Evolutionary conservation across 2,888 invertebrate genomes (phyloP).

Genomic region (Tinea semifulvella): DNA sequence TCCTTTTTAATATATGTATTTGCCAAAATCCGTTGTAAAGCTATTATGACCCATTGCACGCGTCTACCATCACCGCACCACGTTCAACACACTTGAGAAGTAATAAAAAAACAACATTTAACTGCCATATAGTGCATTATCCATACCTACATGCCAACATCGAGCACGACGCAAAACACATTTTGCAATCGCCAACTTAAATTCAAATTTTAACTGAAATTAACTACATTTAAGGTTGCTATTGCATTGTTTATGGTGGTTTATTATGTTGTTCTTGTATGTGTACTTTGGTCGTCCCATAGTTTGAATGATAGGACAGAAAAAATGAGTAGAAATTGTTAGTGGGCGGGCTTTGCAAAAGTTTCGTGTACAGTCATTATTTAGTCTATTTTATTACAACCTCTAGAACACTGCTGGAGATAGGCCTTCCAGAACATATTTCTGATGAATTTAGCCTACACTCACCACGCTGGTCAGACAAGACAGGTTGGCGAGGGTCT

Average conservation of each 20-base stretch:
- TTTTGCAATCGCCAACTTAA: background rate
- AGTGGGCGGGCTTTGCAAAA: too few species aligned
- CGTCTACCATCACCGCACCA: constrained; percentile 12
- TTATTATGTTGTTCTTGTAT: constrained; percentile 5
- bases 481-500: too few species aligned
- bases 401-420: too few species aligned
- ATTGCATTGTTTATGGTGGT: background rate
- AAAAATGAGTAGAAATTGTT: too few species aligned
- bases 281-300: constrained; percentile 15
- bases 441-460: too few species aligned
- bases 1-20: too few species aligned
- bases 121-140: constrained; percentile 17
- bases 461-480: too few species aligned
- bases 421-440: too few species aligned
- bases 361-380: too few species aligned
- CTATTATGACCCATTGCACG: constrained; percentile 13
- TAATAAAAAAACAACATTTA: constrained; percentile 18
- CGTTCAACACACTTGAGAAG: constrained; percentile 15
- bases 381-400: too few species aligned
- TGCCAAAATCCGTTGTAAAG: background rate
- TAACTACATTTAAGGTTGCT: background rate
- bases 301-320: too few species aligned
- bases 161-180: background rate
- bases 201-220: background rate
- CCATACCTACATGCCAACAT: constrained; percentile 15